A percentile compares a stretch with the other conserved stretches of the same genome.
These are phyloP conservation scores for Neuroterus valhalla DNA, from an alignment of 1,140 invertebrate species.

Conservation along the genomic window DNA sequence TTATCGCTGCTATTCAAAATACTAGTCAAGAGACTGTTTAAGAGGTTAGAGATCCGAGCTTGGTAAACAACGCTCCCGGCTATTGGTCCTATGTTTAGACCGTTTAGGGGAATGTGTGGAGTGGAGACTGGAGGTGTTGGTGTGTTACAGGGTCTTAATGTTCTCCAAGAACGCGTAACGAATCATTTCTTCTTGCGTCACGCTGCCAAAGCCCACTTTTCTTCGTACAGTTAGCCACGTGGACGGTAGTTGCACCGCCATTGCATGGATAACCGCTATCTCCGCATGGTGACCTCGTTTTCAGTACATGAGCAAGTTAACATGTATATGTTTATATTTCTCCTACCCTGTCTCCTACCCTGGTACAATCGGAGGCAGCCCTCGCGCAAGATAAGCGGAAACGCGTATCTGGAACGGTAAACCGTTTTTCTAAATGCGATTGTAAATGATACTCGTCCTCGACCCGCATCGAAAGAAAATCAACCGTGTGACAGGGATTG, in stretches of 20 bases:
- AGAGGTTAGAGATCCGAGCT: not conserved
- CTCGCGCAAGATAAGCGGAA: not conserved
- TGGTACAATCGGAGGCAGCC: not conserved
- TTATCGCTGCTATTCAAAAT: not conserved
- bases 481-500: too few relatives aligned
- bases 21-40: slow-evolving; percentile 1
- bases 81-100: slow-evolving; percentile 13
- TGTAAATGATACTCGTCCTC: not conserved
- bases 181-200: slow-evolving; percentile 29
- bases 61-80: slow-evolving; percentile 1
- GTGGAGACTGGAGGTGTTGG: not conserved
- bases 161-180: slow-evolving; percentile 23
- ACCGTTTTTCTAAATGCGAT: not conserved
- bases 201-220: slow-evolving; percentile 37
- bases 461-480: too few relatives aligned
- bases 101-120: not conserved
- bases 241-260: slow-evolving; percentile 50
- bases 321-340: not conserved
- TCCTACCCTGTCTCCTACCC: not conserved
- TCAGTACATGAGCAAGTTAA: slow-evolving; percentile 38
- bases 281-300: slow-evolving; percentile 58
- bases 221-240: slow-evolving; percentile 51
- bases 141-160: slow-evolving; percentile 10
- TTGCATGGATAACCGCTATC: slow-evolving; percentile 56
- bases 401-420: not conserved